Percentiles rank a stretch among this genome's conserved stretches.
These are phyloP conservation scores for Barbus barbus DNA, from an alignment of 2,113 vertebrate genomes.

Conservation along the genomic window DNA sequence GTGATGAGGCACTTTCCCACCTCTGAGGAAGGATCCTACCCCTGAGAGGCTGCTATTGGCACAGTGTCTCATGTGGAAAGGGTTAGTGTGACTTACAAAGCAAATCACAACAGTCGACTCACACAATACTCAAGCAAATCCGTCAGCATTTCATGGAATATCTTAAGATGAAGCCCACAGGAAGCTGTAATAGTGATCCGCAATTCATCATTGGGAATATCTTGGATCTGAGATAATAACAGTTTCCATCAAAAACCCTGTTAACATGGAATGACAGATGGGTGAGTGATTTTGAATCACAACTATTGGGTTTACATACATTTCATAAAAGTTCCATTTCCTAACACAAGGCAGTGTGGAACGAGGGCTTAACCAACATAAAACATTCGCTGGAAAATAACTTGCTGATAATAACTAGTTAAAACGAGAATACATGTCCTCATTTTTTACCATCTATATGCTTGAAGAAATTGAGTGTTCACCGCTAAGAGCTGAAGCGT, in stretches of 20 bases:
- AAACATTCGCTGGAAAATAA: too few species aligned
- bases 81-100: too few species aligned
- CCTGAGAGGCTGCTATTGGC: slow-evolving; percentile 32
- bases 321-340: too few species aligned
- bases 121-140: not conserved
- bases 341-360: too few species aligned
- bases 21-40: not conserved
- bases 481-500: not conserved
- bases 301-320: slow-evolving; percentile 17
- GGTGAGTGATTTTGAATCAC: not conserved
- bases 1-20: slow-evolving; percentile 49
- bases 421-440: not conserved
- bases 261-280: slow-evolving; percentile 19
- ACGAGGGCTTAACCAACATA: too few species aligned
- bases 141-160: not conserved
- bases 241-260: not conserved
- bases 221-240: not conserved
- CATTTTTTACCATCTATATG: not conserved
- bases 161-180: not conserved
- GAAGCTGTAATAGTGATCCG: not conserved
- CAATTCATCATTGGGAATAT: not conserved
- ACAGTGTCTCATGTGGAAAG: slow-evolving; percentile 41
- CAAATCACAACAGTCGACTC: too few species aligned
- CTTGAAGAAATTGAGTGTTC: not conserved
- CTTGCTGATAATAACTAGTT: not conserved